Percentiles rank a stretch among this genome's conserved stretches.
Conservation (phyloP, 1,140 invertebrate genomes). For the Trypoxylus dichotomus region DNA sequence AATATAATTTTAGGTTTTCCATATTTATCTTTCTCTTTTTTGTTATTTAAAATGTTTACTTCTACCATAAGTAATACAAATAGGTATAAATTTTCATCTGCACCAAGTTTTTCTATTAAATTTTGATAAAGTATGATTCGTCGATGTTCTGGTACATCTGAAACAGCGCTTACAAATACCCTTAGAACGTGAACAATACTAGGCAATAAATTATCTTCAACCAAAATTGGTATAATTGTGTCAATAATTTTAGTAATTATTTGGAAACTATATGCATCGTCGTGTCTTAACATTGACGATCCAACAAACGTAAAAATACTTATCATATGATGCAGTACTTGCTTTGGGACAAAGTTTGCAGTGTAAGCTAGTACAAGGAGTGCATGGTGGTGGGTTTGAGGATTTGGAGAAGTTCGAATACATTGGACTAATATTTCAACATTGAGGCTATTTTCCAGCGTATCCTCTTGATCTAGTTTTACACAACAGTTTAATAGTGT, state of each 20-base stretch:
- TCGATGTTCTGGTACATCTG: constrained; percentile 89
- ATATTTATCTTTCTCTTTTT: constrained; percentile 50
- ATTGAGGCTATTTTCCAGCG: constrained; percentile 67
- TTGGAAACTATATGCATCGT: constrained; percentile 92
- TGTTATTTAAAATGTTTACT: constrained; percentile 62
- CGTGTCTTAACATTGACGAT: constrained; percentile 83
- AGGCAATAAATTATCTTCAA: constrained; percentile 59
- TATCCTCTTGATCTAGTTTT: constrained; percentile 55
- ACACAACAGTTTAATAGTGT: constrained; percentile 72
- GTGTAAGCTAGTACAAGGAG: constrained; percentile 77
- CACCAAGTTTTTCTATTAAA: constrained; percentile 71
- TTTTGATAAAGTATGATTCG: constrained; percentile 78
- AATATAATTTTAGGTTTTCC: constrained; percentile 52
- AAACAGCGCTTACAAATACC: constrained; percentile 85
- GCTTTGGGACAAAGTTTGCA: constrained; percentile 74
- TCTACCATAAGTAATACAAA: constrained; percentile 74
- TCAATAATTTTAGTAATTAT: constrained; percentile 90
- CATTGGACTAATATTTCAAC: constrained; percentile 85
- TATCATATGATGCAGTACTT: constrained; percentile 89
- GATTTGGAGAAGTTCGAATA: constrained; percentile 85
- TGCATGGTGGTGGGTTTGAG: constrained; percentile 92
- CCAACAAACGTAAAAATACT: constrained; percentile 96
- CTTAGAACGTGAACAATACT: constrained; percentile 71
- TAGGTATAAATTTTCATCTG: constrained; percentile 73
- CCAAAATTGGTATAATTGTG: constrained; percentile 84